Evolutionary conservation across 2,888 invertebrate species (phyloP).

Genomic region (Temnothorax rugatulus): DNA sequence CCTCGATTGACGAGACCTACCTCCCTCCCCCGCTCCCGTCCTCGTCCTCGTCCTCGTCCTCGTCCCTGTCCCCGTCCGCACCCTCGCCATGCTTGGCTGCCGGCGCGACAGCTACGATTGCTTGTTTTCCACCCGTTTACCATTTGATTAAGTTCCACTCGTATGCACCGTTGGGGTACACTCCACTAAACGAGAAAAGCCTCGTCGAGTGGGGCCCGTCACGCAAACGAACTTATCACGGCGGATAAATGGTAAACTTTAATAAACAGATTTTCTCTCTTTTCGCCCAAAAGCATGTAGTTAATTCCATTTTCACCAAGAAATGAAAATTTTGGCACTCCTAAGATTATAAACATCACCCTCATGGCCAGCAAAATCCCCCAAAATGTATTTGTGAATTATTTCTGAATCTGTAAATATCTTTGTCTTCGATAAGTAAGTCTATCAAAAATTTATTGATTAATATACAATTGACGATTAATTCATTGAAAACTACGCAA

Average conservation of each 20-base stretch:
- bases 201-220: slow-evolving; percentile 30
- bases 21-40: neutral
- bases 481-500: neutral
- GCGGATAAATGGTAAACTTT: slow-evolving; percentile 21
- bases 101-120: slow-evolving; percentile 80
- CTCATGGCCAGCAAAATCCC: neutral
- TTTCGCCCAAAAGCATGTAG: neutral
- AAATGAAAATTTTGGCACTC: slow-evolving; percentile 7
- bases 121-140: slow-evolving; percentile 86
- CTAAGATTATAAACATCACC: neutral
- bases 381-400: neutral
- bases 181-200: slow-evolving; percentile 56
- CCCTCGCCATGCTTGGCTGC: slow-evolving; percentile 68
- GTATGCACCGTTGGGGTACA: slow-evolving; percentile 63
- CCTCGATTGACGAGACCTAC: slow-evolving; percentile 67
- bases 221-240: slow-evolving; percentile 46
- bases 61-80: slow-evolving; percentile 25
- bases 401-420: neutral
- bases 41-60: neutral
- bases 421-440: neutral
- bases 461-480: neutral
- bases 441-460: neutral
- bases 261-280: slow-evolving; percentile 36
- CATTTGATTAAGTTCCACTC: slow-evolving; percentile 84
- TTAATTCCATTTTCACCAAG: neutral